A percentile compares a stretch with the other conserved stretches of the same genome.
Evolutionary conservation across 2,888 invertebrate species (phyloP).

Genomic region (Euspilapteryx auroguttella): DNA sequence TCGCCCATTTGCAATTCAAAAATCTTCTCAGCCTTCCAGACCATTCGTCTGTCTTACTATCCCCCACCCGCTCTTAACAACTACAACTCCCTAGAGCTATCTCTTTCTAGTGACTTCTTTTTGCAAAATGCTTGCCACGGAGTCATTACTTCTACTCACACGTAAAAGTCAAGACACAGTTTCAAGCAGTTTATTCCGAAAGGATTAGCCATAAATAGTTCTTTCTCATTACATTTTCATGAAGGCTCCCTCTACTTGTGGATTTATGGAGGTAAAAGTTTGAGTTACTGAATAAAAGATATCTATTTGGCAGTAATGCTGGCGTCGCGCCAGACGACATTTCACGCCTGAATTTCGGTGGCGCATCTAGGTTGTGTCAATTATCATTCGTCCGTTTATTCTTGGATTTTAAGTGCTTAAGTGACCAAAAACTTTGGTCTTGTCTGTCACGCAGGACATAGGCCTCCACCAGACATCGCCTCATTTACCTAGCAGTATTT

Average conservation of each 20-base stretch:
- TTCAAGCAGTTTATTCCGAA: conserved; percentile 46
- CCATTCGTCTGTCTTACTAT: conserved; percentile 18
- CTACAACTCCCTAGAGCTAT: conserved; percentile 13
- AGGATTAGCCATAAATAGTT: conserved; percentile 60
- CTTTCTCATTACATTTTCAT: conserved; percentile 55
- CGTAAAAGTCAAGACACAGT: conserved; percentile 28
- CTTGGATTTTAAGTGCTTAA: no score
- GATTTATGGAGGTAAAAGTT: conserved; percentile 55
- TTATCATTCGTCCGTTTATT: no score
- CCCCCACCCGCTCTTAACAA: conserved; percentile 16
- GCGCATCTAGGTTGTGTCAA: no score
- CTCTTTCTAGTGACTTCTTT: conserved; percentile 21
- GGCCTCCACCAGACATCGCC: no score
- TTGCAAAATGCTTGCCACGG: conserved; percentile 24
- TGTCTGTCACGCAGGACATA: no score
- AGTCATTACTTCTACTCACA: conserved; percentile 31
- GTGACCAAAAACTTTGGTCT: no score
- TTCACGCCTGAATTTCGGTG: conserved; percentile 15
- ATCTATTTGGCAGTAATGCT: conserved; percentile 45
- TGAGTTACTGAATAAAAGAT: conserved; percentile 56
- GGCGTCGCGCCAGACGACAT: conserved; percentile 37
- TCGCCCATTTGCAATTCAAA: conserved; percentile 57
- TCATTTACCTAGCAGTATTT: no score
- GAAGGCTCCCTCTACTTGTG: conserved; percentile 40
- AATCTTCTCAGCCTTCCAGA: conserved; percentile 27